Evolutionary conservation across 1,140 invertebrate genomes (phyloP).

Genomic region (Helicoverpa armigera): DNA sequence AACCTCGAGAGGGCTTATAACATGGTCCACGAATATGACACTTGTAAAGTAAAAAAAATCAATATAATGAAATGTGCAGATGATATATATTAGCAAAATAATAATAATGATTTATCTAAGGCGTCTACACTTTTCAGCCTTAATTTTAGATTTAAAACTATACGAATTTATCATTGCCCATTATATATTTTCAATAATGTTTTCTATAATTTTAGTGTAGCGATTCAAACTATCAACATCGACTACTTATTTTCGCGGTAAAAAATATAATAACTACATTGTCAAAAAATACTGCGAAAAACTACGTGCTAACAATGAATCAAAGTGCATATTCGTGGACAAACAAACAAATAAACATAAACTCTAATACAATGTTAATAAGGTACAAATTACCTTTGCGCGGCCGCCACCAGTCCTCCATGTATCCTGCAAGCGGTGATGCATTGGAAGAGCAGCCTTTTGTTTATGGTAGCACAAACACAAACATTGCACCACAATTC

Average conservation of each 20-base stretch:
- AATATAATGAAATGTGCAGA: neutral
- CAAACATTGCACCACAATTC: constrained; percentile 84
- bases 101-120: no score
- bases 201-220: no score
- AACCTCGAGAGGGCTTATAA: neutral
- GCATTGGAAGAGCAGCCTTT: constrained; percentile 96
- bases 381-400: constrained; percentile 93
- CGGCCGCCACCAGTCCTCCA: constrained; percentile 98
- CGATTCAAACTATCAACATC: no score
- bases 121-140: no score
- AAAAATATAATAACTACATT: no score
- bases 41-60: constrained; percentile 5
- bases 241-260: neutral
- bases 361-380: constrained; percentile 70
- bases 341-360: constrained; percentile 51
- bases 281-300: no score
- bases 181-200: no score
- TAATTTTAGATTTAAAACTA: no score
- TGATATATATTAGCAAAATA: neutral
- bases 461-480: constrained; percentile 88
- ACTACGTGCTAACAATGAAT: neutral
- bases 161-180: no score
- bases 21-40: constrained; percentile 44
- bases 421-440: constrained; percentile 97
- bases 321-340: constrained; percentile 49